These are phyloP conservation scores for Drosophila suzukii DNA, from an alignment of 1,140 invertebrate species.

Conservation along the genomic window DNA sequence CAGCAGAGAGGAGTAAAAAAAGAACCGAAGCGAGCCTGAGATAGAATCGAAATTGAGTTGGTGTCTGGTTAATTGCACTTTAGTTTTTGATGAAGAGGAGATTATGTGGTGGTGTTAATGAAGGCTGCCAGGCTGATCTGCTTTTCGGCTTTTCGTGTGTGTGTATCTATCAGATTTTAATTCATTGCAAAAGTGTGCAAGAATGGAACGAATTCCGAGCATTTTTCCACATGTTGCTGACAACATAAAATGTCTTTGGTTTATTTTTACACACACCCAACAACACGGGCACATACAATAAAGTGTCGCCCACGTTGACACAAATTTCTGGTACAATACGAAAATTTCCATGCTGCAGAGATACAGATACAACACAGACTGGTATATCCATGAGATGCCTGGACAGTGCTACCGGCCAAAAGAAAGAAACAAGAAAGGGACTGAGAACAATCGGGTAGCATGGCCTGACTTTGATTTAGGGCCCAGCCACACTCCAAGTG, in stretches of 20 bases:
- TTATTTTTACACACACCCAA: slow-evolving; percentile 60
- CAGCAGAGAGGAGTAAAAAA: slow-evolving; percentile 19
- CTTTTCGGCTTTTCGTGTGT: slow-evolving; percentile 22
- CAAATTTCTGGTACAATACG: slow-evolving; percentile 61
- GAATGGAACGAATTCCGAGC: slow-evolving; percentile 45
- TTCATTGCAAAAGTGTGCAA: slow-evolving; percentile 45
- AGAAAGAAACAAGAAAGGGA: slow-evolving; percentile 2
- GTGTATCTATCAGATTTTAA: slow-evolving; percentile 34
- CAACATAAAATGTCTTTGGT: slow-evolving; percentile 58
- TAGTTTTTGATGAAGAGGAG: slow-evolving; percentile 56
- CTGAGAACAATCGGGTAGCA: slow-evolving; percentile 27
- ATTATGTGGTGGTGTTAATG: slow-evolving; percentile 39
- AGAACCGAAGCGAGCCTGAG: slow-evolving; percentile 20
- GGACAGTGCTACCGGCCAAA: slow-evolving; percentile 46
- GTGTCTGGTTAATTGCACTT: slow-evolving; percentile 61
- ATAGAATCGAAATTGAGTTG: slow-evolving; percentile 35
- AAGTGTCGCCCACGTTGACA: slow-evolving; percentile 73
- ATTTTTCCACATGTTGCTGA: slow-evolving; percentile 50
- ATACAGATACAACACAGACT: slow-evolving; percentile 31
- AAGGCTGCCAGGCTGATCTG: slow-evolving; percentile 23
- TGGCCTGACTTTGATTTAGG: slow-evolving; percentile 70
- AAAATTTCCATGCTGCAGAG: slow-evolving; percentile 61
- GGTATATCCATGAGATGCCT: slow-evolving; percentile 43
- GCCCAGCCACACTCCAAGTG: slow-evolving; percentile 66
- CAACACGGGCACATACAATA: slow-evolving; percentile 32